Conservation (phyloP, 2,797 vertebrate species). For the Scolopax rusticola region DNA sequence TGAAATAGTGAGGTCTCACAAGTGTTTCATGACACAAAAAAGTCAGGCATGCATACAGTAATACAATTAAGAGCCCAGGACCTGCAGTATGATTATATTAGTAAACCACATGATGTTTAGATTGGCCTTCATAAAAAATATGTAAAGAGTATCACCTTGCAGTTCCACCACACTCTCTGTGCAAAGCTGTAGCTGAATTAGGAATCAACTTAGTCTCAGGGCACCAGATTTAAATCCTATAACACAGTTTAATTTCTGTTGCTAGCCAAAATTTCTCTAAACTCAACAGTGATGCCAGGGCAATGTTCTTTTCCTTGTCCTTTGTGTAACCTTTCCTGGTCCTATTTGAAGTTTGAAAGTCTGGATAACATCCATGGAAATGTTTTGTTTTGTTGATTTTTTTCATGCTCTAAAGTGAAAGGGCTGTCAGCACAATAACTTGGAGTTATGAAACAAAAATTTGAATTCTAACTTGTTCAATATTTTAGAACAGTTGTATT, state of each 20-base stretch:
- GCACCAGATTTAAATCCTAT: not conserved
- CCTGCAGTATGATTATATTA: not conserved
- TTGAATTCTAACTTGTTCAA: not conserved
- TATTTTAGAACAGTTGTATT: not conserved
- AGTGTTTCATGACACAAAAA: not conserved
- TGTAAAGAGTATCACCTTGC: not conserved
- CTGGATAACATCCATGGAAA: not conserved
- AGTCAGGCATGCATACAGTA: not conserved
- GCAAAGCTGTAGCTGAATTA: not conserved
- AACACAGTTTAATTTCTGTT: not conserved
- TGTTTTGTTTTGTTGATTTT: conserved; percentile 1
- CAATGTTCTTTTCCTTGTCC: not conserved
- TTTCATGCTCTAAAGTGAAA: not conserved
- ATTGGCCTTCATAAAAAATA: not conserved
- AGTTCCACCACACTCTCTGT: not conserved
- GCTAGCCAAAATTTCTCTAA: not conserved
- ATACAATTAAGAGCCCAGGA: not conserved
- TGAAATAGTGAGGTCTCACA: not conserved
- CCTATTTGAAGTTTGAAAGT: not conserved
- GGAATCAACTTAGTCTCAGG: not conserved
- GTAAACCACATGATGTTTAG: rapidly evolving
- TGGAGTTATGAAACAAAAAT: conserved; percentile 24
- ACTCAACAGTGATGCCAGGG: not conserved
- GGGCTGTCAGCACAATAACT: not conserved
- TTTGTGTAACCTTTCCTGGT: not conserved